Conservation (phyloP, 2,888 invertebrate species). For the Synanthedon vespiformis region DNA sequence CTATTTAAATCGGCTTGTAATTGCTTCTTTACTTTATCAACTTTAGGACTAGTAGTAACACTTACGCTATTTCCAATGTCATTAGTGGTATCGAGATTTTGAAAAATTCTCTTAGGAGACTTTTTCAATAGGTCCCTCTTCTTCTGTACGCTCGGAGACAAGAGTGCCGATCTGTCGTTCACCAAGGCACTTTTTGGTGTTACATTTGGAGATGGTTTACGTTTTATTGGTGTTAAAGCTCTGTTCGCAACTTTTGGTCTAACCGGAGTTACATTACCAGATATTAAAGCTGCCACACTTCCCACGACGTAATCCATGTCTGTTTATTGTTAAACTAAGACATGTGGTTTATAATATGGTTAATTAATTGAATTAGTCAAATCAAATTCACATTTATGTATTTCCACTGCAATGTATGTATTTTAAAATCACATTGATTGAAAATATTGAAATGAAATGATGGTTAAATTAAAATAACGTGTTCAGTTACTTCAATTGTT, state of each 20-base stretch:
- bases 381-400: too few species aligned
- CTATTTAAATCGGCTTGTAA: conserved; percentile 40
- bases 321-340: neutral
- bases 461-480: too few species aligned
- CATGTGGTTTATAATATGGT: neutral
- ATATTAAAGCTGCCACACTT: conserved; percentile 70
- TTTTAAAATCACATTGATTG: too few species aligned
- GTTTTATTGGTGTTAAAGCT: conserved; percentile 57
- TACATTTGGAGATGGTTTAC: conserved; percentile 52
- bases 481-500: too few species aligned
- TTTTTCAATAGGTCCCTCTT: conserved; percentile 60
- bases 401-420: too few species aligned
- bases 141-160: conserved; percentile 54
- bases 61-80: conserved; percentile 11
- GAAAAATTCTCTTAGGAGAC: conserved; percentile 59
- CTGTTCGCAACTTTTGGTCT: conserved; percentile 53
- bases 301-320: conserved; percentile 68
- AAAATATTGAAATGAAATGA: too few species aligned
- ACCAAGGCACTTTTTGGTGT: conserved; percentile 57
- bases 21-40: conserved; percentile 56
- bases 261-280: conserved; percentile 68
- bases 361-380: too few species aligned
- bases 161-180: conserved; percentile 51
- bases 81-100: conserved; percentile 42
- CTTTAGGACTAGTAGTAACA: conserved; percentile 37